These are phyloP conservation scores for Meloidogyne hapla DNA, from an alignment of 1,140 invertebrate species.

Conservation along the genomic window DNA sequence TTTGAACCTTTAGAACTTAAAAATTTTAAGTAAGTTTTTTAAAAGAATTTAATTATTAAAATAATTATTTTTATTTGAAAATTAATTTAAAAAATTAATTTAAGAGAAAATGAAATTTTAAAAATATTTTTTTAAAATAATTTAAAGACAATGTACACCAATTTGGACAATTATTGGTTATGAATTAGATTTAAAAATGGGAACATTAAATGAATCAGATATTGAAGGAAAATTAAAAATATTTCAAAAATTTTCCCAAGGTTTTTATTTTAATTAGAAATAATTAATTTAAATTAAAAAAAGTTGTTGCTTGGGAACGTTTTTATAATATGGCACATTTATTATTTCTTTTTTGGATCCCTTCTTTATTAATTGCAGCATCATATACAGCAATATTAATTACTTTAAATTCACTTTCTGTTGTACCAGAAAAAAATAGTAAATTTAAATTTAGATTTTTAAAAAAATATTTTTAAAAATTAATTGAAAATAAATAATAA, in stretches of 20 bases:
- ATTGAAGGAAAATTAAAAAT: constrained; percentile 15
- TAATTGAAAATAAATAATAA: too few species aligned
- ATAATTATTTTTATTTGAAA: not conserved
- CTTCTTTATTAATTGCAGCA: constrained; percentile 54
- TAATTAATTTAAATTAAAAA: constrained; percentile 8
- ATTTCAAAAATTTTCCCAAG: constrained; percentile 35
- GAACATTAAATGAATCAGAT: constrained; percentile 28
- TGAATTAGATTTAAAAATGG: constrained; percentile 50
- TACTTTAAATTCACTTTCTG: constrained; percentile 47
- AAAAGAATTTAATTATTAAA: too few species aligned
- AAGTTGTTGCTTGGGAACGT: constrained; percentile 42
- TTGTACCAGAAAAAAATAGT: constrained; percentile 31
- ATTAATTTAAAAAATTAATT: constrained; percentile 2
- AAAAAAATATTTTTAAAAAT: too few species aligned
- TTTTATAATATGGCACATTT: constrained; percentile 56
- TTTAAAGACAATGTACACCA: constrained; percentile 44
- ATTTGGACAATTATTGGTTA: constrained; percentile 60
- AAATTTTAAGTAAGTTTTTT: constrained; percentile 52
- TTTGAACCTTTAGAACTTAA: constrained; percentile 52
- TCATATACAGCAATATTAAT: constrained; percentile 48
- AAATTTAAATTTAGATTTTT: not conserved
- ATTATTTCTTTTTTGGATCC: constrained; percentile 62
- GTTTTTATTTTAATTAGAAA: constrained; percentile 1
- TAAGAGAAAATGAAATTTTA: too few species aligned
- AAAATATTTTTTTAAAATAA: constrained; percentile 20